Conservation (phyloP, 2,797 vertebrate genomes). For the Phylloscopus collybita region DNA sequence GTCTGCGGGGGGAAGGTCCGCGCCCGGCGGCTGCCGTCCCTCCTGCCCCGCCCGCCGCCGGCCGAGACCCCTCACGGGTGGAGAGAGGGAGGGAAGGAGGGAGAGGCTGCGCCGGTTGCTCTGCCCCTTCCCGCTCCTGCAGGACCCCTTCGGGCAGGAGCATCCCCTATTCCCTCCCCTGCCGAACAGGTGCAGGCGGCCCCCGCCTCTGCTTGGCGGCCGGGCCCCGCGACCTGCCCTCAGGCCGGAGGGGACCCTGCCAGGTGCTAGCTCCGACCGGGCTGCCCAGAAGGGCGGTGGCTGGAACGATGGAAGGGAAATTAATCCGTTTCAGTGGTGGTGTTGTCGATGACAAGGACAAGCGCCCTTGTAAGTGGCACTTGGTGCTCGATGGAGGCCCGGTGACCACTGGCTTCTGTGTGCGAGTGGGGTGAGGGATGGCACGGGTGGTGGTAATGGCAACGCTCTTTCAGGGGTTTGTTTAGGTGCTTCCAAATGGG, state of each 20-base stretch:
- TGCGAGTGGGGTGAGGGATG: neutral
- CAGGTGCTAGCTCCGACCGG: neutral
- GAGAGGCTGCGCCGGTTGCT: no score
- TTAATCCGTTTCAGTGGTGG: neutral
- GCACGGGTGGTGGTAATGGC: neutral
- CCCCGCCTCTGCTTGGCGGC: neutral
- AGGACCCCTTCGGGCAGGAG: neutral
- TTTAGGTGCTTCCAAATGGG: neutral
- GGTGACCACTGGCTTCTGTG: neutral
- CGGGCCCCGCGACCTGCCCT: neutral
- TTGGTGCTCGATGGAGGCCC: neutral
- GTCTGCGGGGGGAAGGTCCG: neutral
- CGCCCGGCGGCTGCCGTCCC: neutral
- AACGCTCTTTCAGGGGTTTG: neutral
- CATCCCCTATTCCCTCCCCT: neutral
- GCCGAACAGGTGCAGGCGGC: neutral
- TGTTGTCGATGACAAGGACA: neutral
- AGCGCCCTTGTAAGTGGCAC: neutral
- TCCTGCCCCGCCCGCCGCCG: neutral
- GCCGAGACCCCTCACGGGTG: neutral
- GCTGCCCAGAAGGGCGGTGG: neutral
- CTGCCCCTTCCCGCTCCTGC: neutral
- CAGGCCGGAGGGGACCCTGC: neutral
- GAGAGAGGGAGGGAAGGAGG: no score
- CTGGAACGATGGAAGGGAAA: neutral